A percentile compares a stretch with the other conserved stretches of the same genome.
These are phyloP conservation scores for Monochamus alternatus DNA, from an alignment of 2,888 invertebrate species.

Conservation along the genomic window DNA sequence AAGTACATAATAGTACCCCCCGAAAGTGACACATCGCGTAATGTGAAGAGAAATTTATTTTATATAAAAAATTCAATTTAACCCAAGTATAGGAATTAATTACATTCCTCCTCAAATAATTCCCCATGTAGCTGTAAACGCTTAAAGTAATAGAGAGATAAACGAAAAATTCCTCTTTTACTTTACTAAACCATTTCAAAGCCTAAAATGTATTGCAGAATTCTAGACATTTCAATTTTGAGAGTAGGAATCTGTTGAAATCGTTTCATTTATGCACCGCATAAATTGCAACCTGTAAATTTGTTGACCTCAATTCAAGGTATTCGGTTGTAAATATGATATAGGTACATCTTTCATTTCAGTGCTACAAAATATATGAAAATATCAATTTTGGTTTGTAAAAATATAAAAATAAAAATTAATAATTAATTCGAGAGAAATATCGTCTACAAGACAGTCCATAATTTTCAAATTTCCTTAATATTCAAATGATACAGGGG, in stretches of 20 bases:
- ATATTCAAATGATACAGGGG: no score
- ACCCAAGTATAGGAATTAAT: background rate
- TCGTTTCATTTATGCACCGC: background rate
- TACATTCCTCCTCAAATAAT: background rate
- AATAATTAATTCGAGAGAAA: no score
- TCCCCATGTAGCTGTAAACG: background rate
- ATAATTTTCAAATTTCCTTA: no score
- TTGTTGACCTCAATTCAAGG: no score
- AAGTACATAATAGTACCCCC: no score
- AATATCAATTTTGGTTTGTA: no score
- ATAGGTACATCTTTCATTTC: no score
- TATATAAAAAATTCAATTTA: background rate
- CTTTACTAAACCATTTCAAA: background rate
- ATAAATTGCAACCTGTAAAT: background rate
- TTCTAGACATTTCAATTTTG: background rate
- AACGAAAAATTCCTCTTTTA: background rate
- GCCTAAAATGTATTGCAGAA: background rate
- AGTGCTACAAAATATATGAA: no score
- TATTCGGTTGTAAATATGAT: no score
- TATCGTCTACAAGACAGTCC: no score
- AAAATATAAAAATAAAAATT: no score
- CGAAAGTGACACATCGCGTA: no score
- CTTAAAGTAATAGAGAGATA: background rate
- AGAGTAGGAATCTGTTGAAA: background rate
- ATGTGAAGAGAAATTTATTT: background rate